phyloP scores from a whole-genome alignment of 2,888 invertebrate genomes.

The Zelleria hepariella region DNA sequence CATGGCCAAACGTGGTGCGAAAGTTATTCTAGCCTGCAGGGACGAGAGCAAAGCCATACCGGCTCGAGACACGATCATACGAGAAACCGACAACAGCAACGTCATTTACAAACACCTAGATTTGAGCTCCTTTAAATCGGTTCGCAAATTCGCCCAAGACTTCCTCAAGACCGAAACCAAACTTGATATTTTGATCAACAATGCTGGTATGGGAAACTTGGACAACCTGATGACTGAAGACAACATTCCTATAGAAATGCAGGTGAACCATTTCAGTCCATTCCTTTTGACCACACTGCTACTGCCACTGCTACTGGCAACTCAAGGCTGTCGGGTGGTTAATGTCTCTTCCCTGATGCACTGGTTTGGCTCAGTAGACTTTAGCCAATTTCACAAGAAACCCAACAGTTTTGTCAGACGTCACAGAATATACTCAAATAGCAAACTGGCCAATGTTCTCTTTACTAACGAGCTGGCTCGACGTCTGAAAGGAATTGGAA shows the following conservation, averaged over 20 bases:
- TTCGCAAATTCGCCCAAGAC: conserved; percentile 82
- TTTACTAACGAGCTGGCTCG: conserved; percentile 77
- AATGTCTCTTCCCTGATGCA: conserved; percentile 83
- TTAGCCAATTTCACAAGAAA: conserved; percentile 77
- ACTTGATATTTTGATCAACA: conserved; percentile 86
- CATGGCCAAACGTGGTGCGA: conserved; percentile 57
- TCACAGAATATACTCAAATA: conserved; percentile 72
- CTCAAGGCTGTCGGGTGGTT: conserved; percentile 79
- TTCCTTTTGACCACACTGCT: conserved; percentile 89
- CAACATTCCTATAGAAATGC: conserved; percentile 86
- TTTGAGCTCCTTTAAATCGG: conserved; percentile 78
- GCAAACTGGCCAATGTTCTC: conserved; percentile 83
- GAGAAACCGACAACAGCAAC: conserved; percentile 75
- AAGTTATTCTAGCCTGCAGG: conserved; percentile 68
- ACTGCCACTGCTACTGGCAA: conserved; percentile 79
- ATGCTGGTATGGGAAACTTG: conserved; percentile 82
- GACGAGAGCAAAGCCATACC: conserved; percentile 32
- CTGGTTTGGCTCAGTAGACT: conserved; percentile 74
- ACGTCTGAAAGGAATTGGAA: conserved; percentile 74
- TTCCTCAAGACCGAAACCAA: conserved; percentile 76
- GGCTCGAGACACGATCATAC: conserved; percentile 72
- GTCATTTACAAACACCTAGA: conserved; percentile 78
- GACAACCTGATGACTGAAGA: conserved; percentile 79
- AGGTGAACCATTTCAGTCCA: conserved; percentile 91
- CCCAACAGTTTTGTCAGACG: conserved; percentile 62